Evolutionary conservation across 2,797 vertebrate genomes (phyloP), one percentile per base, ranked within the genome.

Genomic region (Meda fulgida): DNA sequence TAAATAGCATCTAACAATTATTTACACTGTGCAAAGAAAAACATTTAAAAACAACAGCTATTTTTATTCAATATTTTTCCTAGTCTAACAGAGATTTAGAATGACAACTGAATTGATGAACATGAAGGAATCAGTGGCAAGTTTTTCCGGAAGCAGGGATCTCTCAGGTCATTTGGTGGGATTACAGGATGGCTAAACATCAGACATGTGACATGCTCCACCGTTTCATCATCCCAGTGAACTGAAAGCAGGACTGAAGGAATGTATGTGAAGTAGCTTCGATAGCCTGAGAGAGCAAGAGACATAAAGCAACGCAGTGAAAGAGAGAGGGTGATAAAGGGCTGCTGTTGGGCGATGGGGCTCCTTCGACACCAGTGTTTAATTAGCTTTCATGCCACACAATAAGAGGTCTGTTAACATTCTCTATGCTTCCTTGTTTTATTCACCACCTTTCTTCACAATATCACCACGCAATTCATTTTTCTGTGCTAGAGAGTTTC

Each of bases 321-420:
- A 29, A 34, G 69, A 81, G 14, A 14, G 67, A 29, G 16, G 69
- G 51, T 67, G 84, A 84, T 51, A 76, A 89, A 90, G 76, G 31
- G 69, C 88, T 90, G 90, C 89, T 91, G 89, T 91, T 93, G 90
- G 92, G 86, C 87, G 51, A 70, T 89, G 34, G 58, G 91, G 90
- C 88, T 87, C 89, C 87, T 92, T 85, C 92, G 92, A 94, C 93
- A 92, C 90, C 83, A 84, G 79, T 92, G 92, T 94, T 94, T 93
- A 94, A 94, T 94, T 88, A 91, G 91, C 88, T 92, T 93, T 90
- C 84, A 89, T 58, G 1, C 51, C 34, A 67, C 89, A 95, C 93
- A 95, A 93, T 92, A 85, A 60, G 46, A 66, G 46, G 89, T 93
- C 91, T 93, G 93, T 94, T 93, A 89, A 31, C 84, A 84, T 87